Percentiles rank a stretch among this genome's conserved stretches.
Evolutionary conservation across 2,888 invertebrate species (phyloP).

Genomic region (Calephelis perditalis): DNA sequence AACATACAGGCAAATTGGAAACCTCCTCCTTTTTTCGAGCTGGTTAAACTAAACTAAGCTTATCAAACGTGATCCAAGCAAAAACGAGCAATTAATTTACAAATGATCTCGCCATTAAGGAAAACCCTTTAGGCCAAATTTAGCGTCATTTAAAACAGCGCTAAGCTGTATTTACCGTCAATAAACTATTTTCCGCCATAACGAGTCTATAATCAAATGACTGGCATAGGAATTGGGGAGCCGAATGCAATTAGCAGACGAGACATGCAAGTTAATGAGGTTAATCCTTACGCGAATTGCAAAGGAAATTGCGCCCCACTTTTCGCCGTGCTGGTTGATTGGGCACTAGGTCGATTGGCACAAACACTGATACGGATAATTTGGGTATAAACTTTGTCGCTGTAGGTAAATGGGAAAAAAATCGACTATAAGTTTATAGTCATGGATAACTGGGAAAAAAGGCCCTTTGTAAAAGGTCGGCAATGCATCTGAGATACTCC

Average conservation of each 20-base stretch:
- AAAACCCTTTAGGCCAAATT: background rate
- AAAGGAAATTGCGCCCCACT: slow-evolving; percentile 67
- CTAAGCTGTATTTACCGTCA: slow-evolving; percentile 31
- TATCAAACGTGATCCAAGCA: too few species aligned
- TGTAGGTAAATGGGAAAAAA: too few species aligned
- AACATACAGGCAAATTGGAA: too few species aligned
- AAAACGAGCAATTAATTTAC: too few species aligned
- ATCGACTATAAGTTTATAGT: too few species aligned
- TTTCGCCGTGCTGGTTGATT: slow-evolving; percentile 57
- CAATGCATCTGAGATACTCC: too few species aligned
- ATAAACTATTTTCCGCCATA: slow-evolving; percentile 35
- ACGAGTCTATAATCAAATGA: slow-evolving; percentile 56
- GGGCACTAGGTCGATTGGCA: slow-evolving; percentile 56
- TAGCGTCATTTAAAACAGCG: slow-evolving; percentile 31
- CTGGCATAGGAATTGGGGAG: slow-evolving; percentile 47
- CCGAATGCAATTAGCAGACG: slow-evolving; percentile 64
- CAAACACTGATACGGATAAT: slow-evolving; percentile 21
- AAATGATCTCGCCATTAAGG: too few species aligned
- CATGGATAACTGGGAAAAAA: too few species aligned
- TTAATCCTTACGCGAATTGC: slow-evolving; percentile 67
- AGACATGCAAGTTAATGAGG: slow-evolving; percentile 66
- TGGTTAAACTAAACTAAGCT: too few species aligned
- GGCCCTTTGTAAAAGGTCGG: too few species aligned
- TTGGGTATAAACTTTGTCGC: background rate
- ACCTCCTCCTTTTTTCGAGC: too few species aligned